Base-by-base conservation (phyloP, 2,113 vertebrate genomes). In the Cebidichthys violaceus region DNA sequence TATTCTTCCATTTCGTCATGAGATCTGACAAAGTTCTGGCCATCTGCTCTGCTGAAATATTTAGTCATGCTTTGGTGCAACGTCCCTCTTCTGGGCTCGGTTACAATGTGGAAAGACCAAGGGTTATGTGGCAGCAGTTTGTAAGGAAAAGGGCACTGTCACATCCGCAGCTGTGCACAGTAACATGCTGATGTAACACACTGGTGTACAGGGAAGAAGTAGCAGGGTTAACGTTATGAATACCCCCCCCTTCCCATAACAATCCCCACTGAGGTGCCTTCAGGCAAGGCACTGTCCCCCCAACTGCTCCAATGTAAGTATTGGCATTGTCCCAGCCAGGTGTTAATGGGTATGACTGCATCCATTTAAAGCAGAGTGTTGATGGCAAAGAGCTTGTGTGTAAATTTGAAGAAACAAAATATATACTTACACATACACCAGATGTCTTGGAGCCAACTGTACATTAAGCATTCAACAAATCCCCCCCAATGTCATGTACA, bases 31-130 rank as follows among this genome's bases (percentile, higher is more conserved):
- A 90, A 81, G 80, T 89, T 67, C 45, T 57, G 41, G 75, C 88
- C 90, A 92, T 92, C 88, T 89, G 87, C 79, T 87, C 79, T 67
- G 68, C 77, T 93, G 55, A 90, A 92, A 91, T 92, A 91, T 90
- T 93, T 77, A 91, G 80, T 83, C 83, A 77, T 85, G 77, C 75
- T 87, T 74, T 54, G 82, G 71, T 75, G 86, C 71, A 77, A 79
- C 18, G 75, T 73, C 45, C 33, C 64, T 89, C 86, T 92, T 82
- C 57, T 74, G 80, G 83, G 82, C 65, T 87, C 75, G 59, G 65
- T 78, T 75, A 83, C 77, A 22, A 83, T 67, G 80, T 62, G 64
- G 50, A 85, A 76, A 82, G 79, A 86, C 70, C 81, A 73, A 70
- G 27, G 71, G 77, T 77, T 37, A 54, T 60, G 65, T 54, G 72